Conservation (phyloP, 2,113 vertebrate genomes). For the Morphnarchus princeps region DNA sequence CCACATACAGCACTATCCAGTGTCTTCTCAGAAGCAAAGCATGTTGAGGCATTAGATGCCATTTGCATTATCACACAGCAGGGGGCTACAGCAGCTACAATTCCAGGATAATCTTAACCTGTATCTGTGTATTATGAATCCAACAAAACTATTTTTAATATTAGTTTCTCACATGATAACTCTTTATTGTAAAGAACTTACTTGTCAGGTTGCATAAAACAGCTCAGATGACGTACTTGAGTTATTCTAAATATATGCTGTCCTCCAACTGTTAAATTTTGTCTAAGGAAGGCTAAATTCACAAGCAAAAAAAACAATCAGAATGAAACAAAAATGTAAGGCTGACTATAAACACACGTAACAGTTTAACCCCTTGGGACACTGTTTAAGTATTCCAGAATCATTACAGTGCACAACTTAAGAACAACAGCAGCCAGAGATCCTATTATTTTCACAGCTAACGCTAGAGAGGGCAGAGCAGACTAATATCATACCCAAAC, state of each 20-base stretch:
- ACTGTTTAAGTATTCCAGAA: neutral
- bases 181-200: neutral
- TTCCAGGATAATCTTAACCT: conserved; percentile 63
- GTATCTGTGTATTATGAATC: conserved; percentile 13
- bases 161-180: conserved; percentile 26
- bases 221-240: neutral
- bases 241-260: neutral
- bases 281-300: neutral
- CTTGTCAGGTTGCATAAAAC: conserved; percentile 20
- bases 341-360: neutral
- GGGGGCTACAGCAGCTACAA: conserved; percentile 75
- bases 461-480: neutral
- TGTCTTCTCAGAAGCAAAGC: neutral
- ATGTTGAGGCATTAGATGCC: conserved; percentile 68
- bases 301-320: neutral
- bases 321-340: neutral
- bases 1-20: neutral
- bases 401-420: neutral
- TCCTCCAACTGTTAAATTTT: neutral
- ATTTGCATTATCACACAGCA: conserved; percentile 81
- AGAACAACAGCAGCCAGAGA: neutral
- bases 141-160: conserved; percentile 46
- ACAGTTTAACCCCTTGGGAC: neutral
- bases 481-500: neutral
- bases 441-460: neutral